These are phyloP conservation scores for Stigmatopora nigra DNA, from an alignment of 2,113 vertebrate species.

Conservation along the genomic window DNA sequence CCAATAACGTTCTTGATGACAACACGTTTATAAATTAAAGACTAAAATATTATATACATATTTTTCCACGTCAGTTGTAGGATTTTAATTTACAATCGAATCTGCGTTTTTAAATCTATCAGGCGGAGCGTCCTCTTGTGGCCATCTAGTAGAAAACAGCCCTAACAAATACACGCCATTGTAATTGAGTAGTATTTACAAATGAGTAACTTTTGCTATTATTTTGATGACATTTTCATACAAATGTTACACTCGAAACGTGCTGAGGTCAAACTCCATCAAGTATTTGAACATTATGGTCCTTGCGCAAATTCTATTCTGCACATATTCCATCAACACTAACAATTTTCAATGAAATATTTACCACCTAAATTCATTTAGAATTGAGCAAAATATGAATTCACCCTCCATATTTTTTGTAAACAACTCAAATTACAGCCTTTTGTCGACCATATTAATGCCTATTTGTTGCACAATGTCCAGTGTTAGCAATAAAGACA, in stretches of 20 bases:
- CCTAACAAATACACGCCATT: neutral
- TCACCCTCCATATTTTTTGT: neutral
- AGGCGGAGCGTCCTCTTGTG: conserved; percentile 26
- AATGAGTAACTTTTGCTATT: too few relatives aligned
- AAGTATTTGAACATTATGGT: too few relatives aligned
- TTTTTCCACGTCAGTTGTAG: neutral
- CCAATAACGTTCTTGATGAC: neutral
- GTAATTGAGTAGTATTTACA: too few relatives aligned
- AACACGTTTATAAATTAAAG: neutral
- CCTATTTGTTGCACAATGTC: neutral
- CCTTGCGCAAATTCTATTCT: too few relatives aligned
- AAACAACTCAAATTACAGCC: neutral
- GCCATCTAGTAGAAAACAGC: neutral
- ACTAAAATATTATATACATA: neutral
- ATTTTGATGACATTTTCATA: too few relatives aligned
- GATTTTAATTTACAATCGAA: conserved; percentile 25
- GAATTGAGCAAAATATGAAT: too few relatives aligned
- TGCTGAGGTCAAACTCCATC: too few relatives aligned
- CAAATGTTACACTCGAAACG: too few relatives aligned
- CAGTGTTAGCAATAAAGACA: neutral
- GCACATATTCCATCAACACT: too few relatives aligned
- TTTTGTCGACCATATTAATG: neutral
- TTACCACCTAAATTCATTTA: too few relatives aligned
- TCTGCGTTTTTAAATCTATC: conserved; percentile 28
- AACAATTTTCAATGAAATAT: too few relatives aligned